These are phyloP conservation scores for Drosophila mauritiana DNA, from an alignment of 1,140 invertebrate genomes.

Conservation along the genomic window DNA sequence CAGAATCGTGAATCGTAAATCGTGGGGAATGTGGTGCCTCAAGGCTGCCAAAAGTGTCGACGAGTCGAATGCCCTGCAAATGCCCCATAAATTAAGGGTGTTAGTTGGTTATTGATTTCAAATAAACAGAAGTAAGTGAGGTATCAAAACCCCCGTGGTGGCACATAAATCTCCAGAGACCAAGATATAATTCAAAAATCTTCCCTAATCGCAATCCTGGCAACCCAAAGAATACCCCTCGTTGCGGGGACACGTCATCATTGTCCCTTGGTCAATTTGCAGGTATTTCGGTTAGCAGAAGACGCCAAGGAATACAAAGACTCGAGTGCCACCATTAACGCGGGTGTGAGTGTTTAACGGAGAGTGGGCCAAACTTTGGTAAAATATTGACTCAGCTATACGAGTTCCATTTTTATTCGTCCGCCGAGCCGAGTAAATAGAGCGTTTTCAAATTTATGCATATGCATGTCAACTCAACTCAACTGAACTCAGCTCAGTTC, in stretches of 20 bases:
- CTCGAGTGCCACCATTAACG: constrained; percentile 36
- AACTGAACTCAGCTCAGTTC: constrained; percentile 6
- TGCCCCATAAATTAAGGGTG: constrained; percentile 2
- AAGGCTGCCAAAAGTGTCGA: not conserved
- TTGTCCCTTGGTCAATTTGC: constrained; percentile 35
- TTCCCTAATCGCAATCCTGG: no score
- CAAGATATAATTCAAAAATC: not conserved
- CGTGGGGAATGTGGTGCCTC: constrained; percentile 16
- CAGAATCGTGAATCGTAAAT: constrained; percentile 1
- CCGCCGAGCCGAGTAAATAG: constrained; percentile 54
- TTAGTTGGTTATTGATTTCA: not conserved
- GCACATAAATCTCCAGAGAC: not conserved
- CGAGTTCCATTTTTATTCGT: constrained; percentile 42
- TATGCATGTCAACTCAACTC: constrained; percentile 53
- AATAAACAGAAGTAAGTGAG: not conserved
- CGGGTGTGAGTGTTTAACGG: constrained; percentile 7
- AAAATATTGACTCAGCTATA: constrained; percentile 66
- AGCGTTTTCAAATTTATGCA: constrained; percentile 62
- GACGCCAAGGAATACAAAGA: constrained; percentile 27
- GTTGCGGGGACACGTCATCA: constrained; percentile 23
- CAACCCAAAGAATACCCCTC: not conserved
- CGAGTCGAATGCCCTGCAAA: constrained; percentile 16
- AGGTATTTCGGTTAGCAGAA: constrained; percentile 26
- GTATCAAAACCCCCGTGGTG: not conserved
- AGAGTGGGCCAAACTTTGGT: constrained; percentile 46